Evolutionary conservation across 2,797 vertebrate genomes (phyloP).

Genomic region (Pseudochirops cupreus): DNA sequence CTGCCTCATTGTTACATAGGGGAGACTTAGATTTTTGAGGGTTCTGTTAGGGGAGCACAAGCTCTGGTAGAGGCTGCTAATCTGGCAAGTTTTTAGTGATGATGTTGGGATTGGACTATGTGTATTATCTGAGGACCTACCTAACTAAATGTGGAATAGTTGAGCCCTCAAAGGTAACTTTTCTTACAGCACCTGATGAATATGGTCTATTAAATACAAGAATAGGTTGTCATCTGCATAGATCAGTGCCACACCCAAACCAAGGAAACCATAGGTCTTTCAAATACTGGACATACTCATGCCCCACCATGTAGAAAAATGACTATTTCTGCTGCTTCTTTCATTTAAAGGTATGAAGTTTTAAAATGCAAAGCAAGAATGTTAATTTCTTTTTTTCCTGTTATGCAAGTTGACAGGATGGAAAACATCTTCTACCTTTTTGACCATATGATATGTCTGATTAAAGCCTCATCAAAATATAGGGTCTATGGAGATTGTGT

Average conservation of each 20-base stretch:
- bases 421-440: conserved; percentile 61
- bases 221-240: background rate
- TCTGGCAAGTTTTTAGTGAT: background rate
- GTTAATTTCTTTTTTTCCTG: conserved; percentile 33
- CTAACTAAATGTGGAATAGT: background rate
- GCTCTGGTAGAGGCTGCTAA: background rate
- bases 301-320: conserved; percentile 36
- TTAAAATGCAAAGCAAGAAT: conserved; percentile 54
- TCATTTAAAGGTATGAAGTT: conserved; percentile 35
- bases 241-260: background rate
- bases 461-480: conserved; percentile 54
- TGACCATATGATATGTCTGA: conserved; percentile 3
- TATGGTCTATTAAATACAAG: background rate
- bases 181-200: background rate
- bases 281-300: conserved; percentile 35
- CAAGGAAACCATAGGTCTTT: background rate
- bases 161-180: background rate
- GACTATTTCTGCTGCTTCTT: conserved; percentile 53
- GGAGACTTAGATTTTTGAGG: background rate
- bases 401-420: conserved; percentile 7
- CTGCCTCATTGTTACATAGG: background rate
- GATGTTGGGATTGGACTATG: background rate
- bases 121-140: background rate
- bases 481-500: background rate
- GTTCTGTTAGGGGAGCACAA: background rate